Percentiles rank a stretch among this genome's conserved stretches.
Conservation (phyloP, 1,140 invertebrate species). For the Solen grandis region DNA sequence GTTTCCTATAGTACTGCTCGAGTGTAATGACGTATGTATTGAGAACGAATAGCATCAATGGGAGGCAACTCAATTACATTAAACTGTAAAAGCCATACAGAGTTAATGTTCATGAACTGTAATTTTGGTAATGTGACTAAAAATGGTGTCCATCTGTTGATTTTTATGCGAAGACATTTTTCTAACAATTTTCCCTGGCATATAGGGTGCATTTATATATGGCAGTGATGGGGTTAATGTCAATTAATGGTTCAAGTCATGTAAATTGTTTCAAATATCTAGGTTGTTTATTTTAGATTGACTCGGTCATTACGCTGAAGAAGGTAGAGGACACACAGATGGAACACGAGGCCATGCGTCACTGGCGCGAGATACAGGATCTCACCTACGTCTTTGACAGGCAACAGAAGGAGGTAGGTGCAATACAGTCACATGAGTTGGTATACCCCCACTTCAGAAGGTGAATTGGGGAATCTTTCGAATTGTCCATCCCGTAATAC, state of each 20-base stretch:
- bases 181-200: not conserved
- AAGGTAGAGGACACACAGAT: conserved; percentile 61
- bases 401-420: conserved; percentile 60
- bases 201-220: not conserved
- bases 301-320: conserved; percentile 57
- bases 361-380: conserved; percentile 62
- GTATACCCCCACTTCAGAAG: not conserved
- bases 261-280: not conserved
- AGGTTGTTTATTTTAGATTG: conserved; percentile 53
- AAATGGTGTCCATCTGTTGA: not conserved
- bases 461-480: not conserved
- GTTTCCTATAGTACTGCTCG: too few species aligned
- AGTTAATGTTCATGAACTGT: too few species aligned
- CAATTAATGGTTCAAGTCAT: not conserved
- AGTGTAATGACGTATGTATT: too few species aligned
- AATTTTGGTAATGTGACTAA: too few species aligned
- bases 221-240: not conserved
- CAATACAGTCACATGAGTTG: not conserved
- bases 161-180: not conserved
- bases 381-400: conserved; percentile 64
- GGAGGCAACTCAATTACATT: too few species aligned
- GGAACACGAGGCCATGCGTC: conserved; percentile 53
- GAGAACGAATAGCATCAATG: too few species aligned
- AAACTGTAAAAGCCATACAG: too few species aligned
- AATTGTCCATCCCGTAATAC: not conserved